Evolutionary conservation across 2,888 invertebrate species (phyloP), one percentile per base, ranked within the genome.

Genomic region (Pristionchus arcanus): DNA sequence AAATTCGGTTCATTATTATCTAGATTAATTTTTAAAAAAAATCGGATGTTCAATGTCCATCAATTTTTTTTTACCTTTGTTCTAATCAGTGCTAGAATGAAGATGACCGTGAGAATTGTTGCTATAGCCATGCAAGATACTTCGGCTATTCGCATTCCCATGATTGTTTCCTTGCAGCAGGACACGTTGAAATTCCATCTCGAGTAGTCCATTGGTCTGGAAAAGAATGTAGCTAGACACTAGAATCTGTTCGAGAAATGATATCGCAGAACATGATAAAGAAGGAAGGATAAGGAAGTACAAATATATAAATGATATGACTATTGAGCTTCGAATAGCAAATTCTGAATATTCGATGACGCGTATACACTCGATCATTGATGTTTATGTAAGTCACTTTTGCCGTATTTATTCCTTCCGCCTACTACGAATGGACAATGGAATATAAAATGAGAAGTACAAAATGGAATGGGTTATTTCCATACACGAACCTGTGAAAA

Each of bases 61-160:
- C 9, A 49, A 71, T 15, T 9, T 5, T 63, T 63, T 15, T 66
- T 31, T 28, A 81, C 81, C 49, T 53, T 81, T 2, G 81, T 49
- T 34, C 81, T 25, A 16, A 81, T 42, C 28, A 34, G 53, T 19
- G 53, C 81, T 49, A 28, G 11, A 15, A 81, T 53, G 53, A 81
- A 81, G 42, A 81, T n/a, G 28, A 53, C 53, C 13, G 81, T 81
- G 49, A 81, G 42, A 28, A 81, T 81, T n/a, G 81, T 28, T 1
- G 81, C 42, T 0, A 49, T 28, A 16, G 15, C 28, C 81, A 81
- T 81, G 16, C 81, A 81, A 0, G n/a, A 28, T 21, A 53, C 81
- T 81, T 81, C 81, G 1, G 49, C 81, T n/a, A 81, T 81, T 13
- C 81, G 81, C 81, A 81, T 81, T 28, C 49, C 49, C 0, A 81